Base-by-base conservation (phyloP, 2,797 vertebrate species). In the Takifugu rubripes region DNA sequence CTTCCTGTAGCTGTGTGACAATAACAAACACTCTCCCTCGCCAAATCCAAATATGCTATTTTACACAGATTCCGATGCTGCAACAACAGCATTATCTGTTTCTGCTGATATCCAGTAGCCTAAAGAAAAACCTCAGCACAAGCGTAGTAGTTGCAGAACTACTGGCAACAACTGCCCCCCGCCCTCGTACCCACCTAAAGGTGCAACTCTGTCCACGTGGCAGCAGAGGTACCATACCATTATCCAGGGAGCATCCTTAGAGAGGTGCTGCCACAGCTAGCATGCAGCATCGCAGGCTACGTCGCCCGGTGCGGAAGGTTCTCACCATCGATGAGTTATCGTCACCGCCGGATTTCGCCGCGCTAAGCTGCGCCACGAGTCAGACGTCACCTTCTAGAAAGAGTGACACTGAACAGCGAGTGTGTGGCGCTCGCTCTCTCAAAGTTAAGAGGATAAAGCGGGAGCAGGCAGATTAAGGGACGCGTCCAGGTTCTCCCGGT, bases 221-320 rank as follows among this genome's bases (percentile, higher is more conserved):
- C 92, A 94, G 89, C 92, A 95, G 87, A 88, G 88, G 83, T 92
- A 91, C 91, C 92, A 95, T 90, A 95, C 85, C 92, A 96, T 94
- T 88, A 87, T 95, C 91, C 87, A 87, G 61, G 50, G 47, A 79
- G 85, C 91, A 93, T 92, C 88, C 84, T 92, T 80, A 71, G 63
- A 26, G 60, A 59, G 42, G 36, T 59, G 68, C 26, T 54, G 76
- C 57, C 55, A 70, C 63, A 59, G 72, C 76, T 72, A 64, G 61
- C 55, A 40, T 59, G 59, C 11, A 79, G 74, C 83, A 87, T 66
- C 66, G 52, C 63, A 72, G 68, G 72, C 64, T 60, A 26, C 16
- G 56, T 24, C 49, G 31, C 61, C 61, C 29, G n/a, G 58, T 24
- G 46, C 25, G 0, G 3, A n/a, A 3, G 48, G 57, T 31, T 77